A percentile compares a stretch with the other conserved stretches of the same genome.
These are phyloP conservation scores for Menidia beryllina DNA, from an alignment of 2,113 vertebrate genomes.

Conservation along the genomic window DNA sequence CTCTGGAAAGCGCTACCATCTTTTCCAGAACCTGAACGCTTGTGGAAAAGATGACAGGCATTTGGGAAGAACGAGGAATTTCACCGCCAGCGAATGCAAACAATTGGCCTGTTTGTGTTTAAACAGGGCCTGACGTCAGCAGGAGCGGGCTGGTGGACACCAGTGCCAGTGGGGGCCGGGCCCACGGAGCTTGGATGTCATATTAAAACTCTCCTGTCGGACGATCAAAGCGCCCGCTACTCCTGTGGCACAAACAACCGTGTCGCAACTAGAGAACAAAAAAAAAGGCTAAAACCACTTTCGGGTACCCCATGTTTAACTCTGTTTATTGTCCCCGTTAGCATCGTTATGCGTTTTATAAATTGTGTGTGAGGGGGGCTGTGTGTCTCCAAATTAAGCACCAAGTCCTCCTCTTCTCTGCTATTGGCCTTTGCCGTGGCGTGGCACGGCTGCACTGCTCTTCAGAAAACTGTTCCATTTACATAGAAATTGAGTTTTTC, in stretches of 20 bases:
- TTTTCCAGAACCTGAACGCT: conserved; percentile 35
- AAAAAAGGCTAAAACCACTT: conserved; percentile 14
- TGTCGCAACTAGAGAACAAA: conserved; percentile 12
- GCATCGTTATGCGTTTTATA: conserved; percentile 45
- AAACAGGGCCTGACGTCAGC: conserved; percentile 67
- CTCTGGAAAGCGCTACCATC: conserved; percentile 16
- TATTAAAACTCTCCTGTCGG: conserved; percentile 43
- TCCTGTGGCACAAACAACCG: conserved; percentile 27
- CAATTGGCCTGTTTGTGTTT: conserved; percentile 68
- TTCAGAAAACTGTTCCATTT: neutral
- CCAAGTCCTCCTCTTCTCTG: conserved; percentile 17
- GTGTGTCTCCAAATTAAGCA: conserved; percentile 27
- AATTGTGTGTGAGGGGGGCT: conserved; percentile 23
- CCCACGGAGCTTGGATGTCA: conserved; percentile 45
- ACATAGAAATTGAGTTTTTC: neutral
- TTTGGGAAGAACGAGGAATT: conserved; percentile 48
- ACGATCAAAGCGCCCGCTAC: conserved; percentile 38
- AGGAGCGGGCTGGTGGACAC: conserved; percentile 29
- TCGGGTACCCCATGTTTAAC: neutral
- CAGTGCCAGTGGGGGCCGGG: conserved; percentile 43
- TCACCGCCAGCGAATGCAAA: conserved; percentile 60
- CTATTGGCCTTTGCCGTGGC: conserved; percentile 16
- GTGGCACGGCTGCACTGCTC: conserved; percentile 14
- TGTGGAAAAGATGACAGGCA: conserved; percentile 56
- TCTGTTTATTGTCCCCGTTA: conserved; percentile 41